Percentiles rank a stretch among this genome's conserved stretches.
Conservation (phyloP, 2,113 vertebrate species). For the Rhinolophus sinicus region DNA sequence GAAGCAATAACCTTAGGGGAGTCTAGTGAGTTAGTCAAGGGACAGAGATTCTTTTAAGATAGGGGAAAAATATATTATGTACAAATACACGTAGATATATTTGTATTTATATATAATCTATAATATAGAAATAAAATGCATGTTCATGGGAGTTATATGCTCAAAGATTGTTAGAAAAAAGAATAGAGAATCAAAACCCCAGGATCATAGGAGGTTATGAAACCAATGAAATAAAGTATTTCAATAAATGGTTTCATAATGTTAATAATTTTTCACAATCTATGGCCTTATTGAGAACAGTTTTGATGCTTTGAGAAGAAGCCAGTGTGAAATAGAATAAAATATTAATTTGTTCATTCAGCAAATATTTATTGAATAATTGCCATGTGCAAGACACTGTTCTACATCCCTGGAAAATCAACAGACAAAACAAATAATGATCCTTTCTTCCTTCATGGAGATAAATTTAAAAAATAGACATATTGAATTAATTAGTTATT, state of each 20-base stretch:
- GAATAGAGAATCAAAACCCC: not conserved
- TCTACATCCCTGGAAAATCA: not conserved
- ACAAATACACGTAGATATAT: too few relatives aligned
- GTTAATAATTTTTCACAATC: not conserved
- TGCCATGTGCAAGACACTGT: not conserved
- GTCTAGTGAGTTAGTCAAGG: not conserved
- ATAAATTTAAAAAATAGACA: not conserved
- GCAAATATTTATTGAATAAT: not conserved
- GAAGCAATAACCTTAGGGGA: not conserved
- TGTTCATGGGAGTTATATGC: not conserved
- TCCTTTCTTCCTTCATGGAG: not conserved
- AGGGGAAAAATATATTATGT: not conserved
- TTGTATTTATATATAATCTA: too few relatives aligned
- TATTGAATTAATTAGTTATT: not conserved
- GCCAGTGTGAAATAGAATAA: not conserved
- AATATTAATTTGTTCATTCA: not conserved
- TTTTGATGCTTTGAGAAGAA: not conserved
- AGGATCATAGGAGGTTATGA: not conserved
- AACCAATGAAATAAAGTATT: not conserved
- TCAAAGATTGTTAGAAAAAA: not conserved
- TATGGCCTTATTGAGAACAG: not conserved
- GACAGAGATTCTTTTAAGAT: not conserved
- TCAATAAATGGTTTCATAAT: not conserved
- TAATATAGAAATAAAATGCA: not conserved
- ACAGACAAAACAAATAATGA: not conserved